Evolutionary conservation across 2,797 vertebrate species (phyloP).

Genomic region (Halcyon leucocephala): DNA sequence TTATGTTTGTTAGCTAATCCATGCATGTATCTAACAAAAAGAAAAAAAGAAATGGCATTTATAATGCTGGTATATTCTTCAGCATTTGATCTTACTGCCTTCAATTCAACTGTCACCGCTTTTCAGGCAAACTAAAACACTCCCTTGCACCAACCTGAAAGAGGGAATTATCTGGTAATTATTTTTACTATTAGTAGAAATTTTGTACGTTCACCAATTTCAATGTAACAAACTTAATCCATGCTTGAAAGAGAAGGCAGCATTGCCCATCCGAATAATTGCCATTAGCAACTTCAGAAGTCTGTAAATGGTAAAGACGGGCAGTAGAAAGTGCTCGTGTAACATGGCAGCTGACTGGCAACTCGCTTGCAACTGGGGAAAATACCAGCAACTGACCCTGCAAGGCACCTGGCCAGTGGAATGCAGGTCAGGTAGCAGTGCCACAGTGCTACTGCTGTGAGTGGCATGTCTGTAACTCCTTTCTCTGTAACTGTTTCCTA

Average conservation of each 20-base stretch:
- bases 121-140: background rate
- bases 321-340: background rate
- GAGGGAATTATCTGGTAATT: background rate
- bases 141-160: background rate
- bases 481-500: background rate
- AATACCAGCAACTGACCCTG: background rate
- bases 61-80: background rate
- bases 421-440: background rate
- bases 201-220: background rate
- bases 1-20: background rate
- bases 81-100: background rate
- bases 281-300: background rate
- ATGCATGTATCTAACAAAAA: background rate
- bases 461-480: background rate
- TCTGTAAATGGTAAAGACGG: background rate
- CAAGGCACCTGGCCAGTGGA: rapidly evolving
- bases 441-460: background rate
- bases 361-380: background rate
- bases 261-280: background rate
- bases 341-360: background rate
- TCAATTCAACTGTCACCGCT: background rate
- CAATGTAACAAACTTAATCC: background rate
- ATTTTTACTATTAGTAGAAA: background rate
- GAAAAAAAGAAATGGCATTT: background rate
- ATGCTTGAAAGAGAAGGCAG: background rate